Evolutionary conservation across 1,140 invertebrate species (phyloP).

Genomic region (Stratiolaelaps scimitus): DNA sequence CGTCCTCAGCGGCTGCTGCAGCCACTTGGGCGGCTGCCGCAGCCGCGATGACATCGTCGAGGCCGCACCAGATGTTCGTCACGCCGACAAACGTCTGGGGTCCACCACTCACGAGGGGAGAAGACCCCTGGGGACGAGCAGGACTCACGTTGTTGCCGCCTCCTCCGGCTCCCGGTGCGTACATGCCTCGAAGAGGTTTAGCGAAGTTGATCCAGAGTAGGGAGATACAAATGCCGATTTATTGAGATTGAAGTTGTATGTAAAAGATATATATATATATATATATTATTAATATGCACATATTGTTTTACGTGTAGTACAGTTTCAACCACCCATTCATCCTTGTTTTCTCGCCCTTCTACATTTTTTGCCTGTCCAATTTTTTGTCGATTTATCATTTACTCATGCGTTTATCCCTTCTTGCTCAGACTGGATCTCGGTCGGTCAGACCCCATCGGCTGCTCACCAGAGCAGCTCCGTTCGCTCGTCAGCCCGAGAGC

Average conservation of each 20-base stretch:
- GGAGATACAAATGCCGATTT: no score
- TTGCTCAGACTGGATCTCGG: slow-evolving; percentile 25
- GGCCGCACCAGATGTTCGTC: slow-evolving; percentile 23
- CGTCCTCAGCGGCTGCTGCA: slow-evolving; percentile 18
- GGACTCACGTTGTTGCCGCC: slow-evolving; percentile 18
- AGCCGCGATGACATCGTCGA: slow-evolving; percentile 16
- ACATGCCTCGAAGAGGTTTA: no score
- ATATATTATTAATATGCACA: no score
- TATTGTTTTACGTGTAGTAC: no score
- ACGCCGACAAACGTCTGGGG: slow-evolving; percentile 22
- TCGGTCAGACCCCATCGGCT: slow-evolving; percentile 20
- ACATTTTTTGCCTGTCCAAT: not conserved
- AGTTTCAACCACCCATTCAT: not conserved
- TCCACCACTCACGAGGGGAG: slow-evolving; percentile 14
- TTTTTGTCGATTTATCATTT: not conserved
- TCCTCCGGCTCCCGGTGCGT: slow-evolving; percentile 18
- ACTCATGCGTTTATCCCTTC: not conserved
- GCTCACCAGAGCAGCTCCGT: slow-evolving; percentile 23
- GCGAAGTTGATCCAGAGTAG: no score
- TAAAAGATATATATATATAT: no score
- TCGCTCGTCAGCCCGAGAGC: slow-evolving; percentile 16
- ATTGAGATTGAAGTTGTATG: no score
- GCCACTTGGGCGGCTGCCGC: slow-evolving; percentile 24
- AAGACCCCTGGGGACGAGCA: slow-evolving; percentile 18
- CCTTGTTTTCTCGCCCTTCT: not conserved